Evolutionary conservation across 2,888 invertebrate genomes (phyloP).

Genomic region (Chydorus sphaericus): DNA sequence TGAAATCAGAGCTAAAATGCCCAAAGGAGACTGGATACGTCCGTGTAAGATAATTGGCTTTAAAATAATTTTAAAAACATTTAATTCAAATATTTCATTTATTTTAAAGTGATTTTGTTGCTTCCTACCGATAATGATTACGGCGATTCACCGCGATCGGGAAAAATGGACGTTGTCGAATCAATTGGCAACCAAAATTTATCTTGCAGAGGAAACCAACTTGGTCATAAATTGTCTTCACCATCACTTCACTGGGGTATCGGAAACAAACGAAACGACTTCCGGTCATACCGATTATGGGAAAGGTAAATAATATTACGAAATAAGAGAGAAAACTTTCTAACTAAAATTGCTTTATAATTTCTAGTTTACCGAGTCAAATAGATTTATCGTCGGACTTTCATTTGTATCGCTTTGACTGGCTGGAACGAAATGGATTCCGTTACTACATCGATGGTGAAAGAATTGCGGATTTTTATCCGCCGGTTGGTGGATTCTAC

Average conservation of each 20-base stretch:
- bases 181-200: conserved; percentile 26
- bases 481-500: conserved; percentile 16
- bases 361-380: no score
- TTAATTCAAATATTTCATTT: background rate
- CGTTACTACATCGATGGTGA: conserved; percentile 10
- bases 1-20: conserved; percentile 25
- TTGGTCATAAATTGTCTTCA: conserved; percentile 23
- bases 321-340: background rate
- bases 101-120: conserved; percentile 28
- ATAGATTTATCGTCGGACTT: conserved; percentile 19
- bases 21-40: conserved; percentile 28
- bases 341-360: background rate
- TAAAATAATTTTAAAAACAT: background rate
- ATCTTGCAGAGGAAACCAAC: background rate
- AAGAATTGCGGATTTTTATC: conserved; percentile 8
- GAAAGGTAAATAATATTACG: conserved; percentile 17
- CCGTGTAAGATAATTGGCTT: conserved; percentile 20
- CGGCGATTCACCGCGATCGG: conserved; percentile 29
- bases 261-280: background rate
- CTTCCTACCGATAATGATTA: conserved; percentile 26
- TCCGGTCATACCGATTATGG: conserved; percentile 23
- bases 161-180: conserved; percentile 32
- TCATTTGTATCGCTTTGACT: conserved; percentile 26
- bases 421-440: conserved; percentile 20
- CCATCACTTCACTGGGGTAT: background rate